Evolutionary conservation across 1,140 invertebrate genomes (phyloP).

Genomic region (Stegodyphus mimosarum): DNA sequence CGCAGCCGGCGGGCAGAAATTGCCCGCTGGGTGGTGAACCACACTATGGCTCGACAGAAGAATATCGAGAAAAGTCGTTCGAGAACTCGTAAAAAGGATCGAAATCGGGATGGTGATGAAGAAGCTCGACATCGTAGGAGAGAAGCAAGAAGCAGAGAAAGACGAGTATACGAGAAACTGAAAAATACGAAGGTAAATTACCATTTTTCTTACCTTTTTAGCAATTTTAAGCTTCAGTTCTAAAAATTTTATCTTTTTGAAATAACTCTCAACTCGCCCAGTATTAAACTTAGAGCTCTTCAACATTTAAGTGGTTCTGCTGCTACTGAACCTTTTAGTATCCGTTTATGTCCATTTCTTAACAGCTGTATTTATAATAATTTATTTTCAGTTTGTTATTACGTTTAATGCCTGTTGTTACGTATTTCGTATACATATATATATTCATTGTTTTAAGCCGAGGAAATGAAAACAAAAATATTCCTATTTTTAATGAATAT

Average conservation of each 20-base stretch:
- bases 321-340: background rate
- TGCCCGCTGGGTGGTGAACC: slow-evolving; percentile 6
- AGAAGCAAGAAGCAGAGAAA: slow-evolving; percentile 5
- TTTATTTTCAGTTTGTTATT: background rate
- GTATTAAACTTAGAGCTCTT: background rate
- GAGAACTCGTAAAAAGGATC: background rate
- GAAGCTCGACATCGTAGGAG: background rate
- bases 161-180: slow-evolving; percentile 11
- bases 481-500: too few relatives aligned
- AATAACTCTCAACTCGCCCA: background rate
- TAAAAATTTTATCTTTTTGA: background rate
- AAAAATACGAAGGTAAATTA: slow-evolving; percentile 8
- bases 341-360: background rate
- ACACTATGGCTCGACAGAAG: slow-evolving; percentile 16
- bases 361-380: background rate
- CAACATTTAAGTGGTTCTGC: background rate
- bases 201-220: background rate
- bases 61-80: background rate
- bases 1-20: slow-evolving; percentile 17
- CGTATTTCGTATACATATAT: too few relatives aligned
- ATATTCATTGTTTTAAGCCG: too few relatives aligned
- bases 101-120: background rate
- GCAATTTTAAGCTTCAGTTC: background rate
- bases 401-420: background rate
- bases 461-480: too few relatives aligned